Evolutionary conservation across 2,888 invertebrate genomes (phyloP), one percentile per base, ranked within the genome.

Genomic region (Cremastinae sp.): DNA sequence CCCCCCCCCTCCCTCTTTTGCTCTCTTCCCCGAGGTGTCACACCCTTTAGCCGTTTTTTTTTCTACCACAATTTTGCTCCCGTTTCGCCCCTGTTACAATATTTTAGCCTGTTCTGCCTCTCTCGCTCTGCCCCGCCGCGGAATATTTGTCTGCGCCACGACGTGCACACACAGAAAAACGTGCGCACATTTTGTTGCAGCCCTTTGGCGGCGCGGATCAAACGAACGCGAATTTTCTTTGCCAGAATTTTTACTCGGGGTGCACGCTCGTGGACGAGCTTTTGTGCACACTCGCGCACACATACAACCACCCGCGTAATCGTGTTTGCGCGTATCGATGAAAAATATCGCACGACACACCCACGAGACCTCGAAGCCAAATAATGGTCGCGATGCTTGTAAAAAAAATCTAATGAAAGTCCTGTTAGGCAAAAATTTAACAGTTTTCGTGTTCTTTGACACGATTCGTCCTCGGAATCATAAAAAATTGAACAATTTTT

Each of bases 121-220:
- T 20, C 51, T 36, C 47, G 36, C 28, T 20, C 49, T 59, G 47
- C 18, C 70, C 53, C 58, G 45, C 74, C 56, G 64, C 69, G 53
- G 16, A 54, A 34, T 54, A 28, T 64, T 10, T n/a, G 10, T 53
- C 12, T 41, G 38, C 3, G 47, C 36, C 34, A 16, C 53, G 65
- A 61, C 64, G 58, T 58, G 18, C 9, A 45, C 62, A 68, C 78
- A 73, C 70, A 75, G 14, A 71, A 72, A 65, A 74, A 18, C 12
- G 28, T 80, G 8, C n/a, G n/a, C 20, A 45, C 47, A 47, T 28
- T 36, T 16, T 47, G 38, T 22, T 14, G 51, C 65, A 59, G 85
- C 83, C 83, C 87, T 87, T 88, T 88, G 87, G 84, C 87, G 86
- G 86, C 70, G 14, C 80, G 84, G 87, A 87, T 88, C 88, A 88